Conservation (phyloP, 2,113 vertebrate species). For the Nerophis ophidion region DNA sequence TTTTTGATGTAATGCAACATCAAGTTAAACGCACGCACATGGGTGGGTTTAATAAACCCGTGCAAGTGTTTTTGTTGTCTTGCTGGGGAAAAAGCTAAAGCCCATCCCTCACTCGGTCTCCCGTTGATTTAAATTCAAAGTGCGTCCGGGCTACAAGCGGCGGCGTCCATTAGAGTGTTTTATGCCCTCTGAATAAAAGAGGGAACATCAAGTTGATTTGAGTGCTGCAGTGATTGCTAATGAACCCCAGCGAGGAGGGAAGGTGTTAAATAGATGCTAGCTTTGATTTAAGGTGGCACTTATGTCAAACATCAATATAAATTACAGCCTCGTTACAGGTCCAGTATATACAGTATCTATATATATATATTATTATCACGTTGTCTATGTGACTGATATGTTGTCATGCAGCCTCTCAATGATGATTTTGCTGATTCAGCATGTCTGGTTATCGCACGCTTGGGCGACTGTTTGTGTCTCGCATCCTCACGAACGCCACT, state of each 20-base stretch:
- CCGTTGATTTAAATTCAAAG: conserved; percentile 44
- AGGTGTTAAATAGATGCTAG: conserved; percentile 17
- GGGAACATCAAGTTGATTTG: conserved; percentile 14
- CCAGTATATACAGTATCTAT: too few species aligned
- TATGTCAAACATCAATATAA: conserved; percentile 1
- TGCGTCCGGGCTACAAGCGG: conserved; percentile 26
- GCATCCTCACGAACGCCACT: too few species aligned
- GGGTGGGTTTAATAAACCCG: conserved; percentile 15
- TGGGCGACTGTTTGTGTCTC: too few species aligned
- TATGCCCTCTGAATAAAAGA: conserved; percentile 36
- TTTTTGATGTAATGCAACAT: conserved; percentile 2
- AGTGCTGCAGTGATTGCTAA: conserved; percentile 28
- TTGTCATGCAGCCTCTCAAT: background rate
- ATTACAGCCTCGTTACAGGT: too few species aligned
- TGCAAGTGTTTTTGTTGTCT: conserved; percentile 31
- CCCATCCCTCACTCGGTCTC: conserved; percentile 31
- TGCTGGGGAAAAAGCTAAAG: conserved; percentile 18
- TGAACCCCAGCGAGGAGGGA: conserved; percentile 21
- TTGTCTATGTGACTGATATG: too few species aligned
- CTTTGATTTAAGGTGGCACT: background rate
- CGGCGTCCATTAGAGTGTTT: conserved; percentile 52
- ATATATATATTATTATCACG: too few species aligned
- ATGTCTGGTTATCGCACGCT: conserved; percentile 13
- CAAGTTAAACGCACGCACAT: background rate
- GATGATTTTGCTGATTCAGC: conserved; percentile 29